Evolutionary conservation across 2,113 vertebrate genomes (phyloP).

Genomic region (Pogona vitticeps): DNA sequence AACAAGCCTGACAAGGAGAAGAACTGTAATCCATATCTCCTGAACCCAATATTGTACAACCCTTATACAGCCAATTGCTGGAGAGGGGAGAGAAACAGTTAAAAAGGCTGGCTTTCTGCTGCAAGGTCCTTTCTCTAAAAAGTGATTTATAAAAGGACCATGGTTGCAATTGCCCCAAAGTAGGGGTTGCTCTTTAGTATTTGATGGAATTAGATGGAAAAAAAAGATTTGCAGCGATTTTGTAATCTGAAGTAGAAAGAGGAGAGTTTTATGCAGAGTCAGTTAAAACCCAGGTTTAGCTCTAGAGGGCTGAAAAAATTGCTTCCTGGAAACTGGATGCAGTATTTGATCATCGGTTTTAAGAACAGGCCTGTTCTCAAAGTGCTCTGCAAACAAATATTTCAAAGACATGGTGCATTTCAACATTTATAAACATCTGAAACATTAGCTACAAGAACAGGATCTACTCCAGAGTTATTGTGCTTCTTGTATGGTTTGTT

Average conservation of each 20-base stretch:
- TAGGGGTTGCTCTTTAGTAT: too few relatives aligned
- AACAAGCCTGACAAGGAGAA: too few relatives aligned
- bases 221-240: neutral
- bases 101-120: too few relatives aligned
- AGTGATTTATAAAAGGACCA: too few relatives aligned
- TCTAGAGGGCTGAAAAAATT: neutral
- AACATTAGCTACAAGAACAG: neutral
- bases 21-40: too few relatives aligned
- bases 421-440: neutral
- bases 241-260: neutral
- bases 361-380: neutral
- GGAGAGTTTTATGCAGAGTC: neutral
- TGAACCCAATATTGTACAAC: too few relatives aligned
- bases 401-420: neutral
- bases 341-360: neutral
- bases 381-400: neutral
- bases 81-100: too few relatives aligned
- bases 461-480: neutral
- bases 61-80: too few relatives aligned
- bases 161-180: too few relatives aligned
- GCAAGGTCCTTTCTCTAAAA: too few relatives aligned
- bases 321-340: neutral
- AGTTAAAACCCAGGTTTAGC: neutral
- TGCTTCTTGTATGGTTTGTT: neutral
- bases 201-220: too few relatives aligned